Conservation (phyloP, 23 tunicate genomes). For the Ascidia mentula region DNA sequence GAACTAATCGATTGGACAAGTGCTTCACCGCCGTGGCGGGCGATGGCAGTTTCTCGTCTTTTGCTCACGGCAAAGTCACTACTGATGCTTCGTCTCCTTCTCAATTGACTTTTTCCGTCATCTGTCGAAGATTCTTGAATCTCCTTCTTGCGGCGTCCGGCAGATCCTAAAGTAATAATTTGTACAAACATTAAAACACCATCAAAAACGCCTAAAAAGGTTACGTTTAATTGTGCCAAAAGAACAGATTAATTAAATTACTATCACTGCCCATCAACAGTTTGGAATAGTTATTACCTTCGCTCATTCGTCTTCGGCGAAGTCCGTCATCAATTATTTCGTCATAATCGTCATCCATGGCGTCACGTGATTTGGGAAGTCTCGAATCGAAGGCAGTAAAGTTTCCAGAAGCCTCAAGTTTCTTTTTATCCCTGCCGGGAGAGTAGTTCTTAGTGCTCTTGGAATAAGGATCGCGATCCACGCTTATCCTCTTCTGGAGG, state of each 20-base stretch:
- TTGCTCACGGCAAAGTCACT: conserved; percentile 19
- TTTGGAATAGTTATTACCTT: too few relatives aligned
- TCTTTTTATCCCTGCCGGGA: too few relatives aligned
- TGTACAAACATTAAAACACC: too few relatives aligned
- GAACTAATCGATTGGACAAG: background rate
- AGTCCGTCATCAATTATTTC: conserved; percentile 9
- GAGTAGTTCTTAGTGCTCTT: background rate
- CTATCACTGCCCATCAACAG: too few relatives aligned
- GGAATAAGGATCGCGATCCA: background rate
- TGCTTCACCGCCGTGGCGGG: background rate
- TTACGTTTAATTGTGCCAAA: too few relatives aligned
- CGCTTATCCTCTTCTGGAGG: background rate
- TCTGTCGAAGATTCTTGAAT: background rate
- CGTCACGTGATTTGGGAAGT: background rate
- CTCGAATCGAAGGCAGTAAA: background rate
- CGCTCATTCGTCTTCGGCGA: conserved; percentile 39
- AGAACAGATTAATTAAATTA: too few relatives aligned
- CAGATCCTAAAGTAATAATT: conserved; percentile 40
- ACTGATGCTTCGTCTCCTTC: conserved; percentile 34
- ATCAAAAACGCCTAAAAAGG: too few relatives aligned
- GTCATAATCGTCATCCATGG: background rate
- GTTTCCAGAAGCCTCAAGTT: background rate
- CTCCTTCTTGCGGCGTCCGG: conserved; percentile 26
- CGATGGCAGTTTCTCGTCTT: conserved; percentile 3
- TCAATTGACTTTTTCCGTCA: background rate